Base-by-base conservation (phyloP, 1,140 invertebrate species). In the Dinoponera quadriceps region DNA sequence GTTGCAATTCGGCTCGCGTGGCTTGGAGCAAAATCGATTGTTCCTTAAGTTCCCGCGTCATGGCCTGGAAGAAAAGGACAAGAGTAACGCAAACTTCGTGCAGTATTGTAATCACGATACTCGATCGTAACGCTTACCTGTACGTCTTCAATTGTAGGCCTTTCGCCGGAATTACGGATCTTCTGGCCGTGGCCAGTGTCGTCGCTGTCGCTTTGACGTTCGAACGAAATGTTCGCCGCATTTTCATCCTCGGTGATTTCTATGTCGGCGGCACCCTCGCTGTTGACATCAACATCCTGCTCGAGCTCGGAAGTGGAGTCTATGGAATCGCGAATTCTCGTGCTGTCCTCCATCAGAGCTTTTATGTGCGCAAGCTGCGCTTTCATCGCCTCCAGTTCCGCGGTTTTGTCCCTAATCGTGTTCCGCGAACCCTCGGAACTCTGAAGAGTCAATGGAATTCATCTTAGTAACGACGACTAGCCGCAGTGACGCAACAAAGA, bases 341-440 rank as follows among this genome's bases (percentile, higher is more conserved):
- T 90, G 11, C 91, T 90, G 25, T 93, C 89, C 11, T 90, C 90
- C 92, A 94, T 92, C 22, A 94, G 69, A 5, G 88, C 82, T 84
- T 94, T 94, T 48, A 94, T 85, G 75, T 93, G 92, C 5, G 88
- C 90, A 29, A 94, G 87, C 71, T 94, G 93, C 49, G 90, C 88
- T 84, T 93, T 94, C 82, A 94, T 85, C 2, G 88, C 88, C 57
- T 94, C 92, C 7, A 94, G 71, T 85, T 94, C 93, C 5, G 89
- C 89, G 20, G 85, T 85, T 86, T 94, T 94, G 25, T 94, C 93
- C 22, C 82, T 77, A 29, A 82, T 85, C n/a, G 80, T 75, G 49
- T 87, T 88, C 71, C 88, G 86, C 5, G 89, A 90, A 60, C 87
- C 84, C 33, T 91, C 91, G 0, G 91, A 92, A 69, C 90, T 92